These are phyloP conservation scores for Lepeophtheirus nordmannii DNA, from an alignment of 2,888 invertebrate species.

Conservation along the genomic window DNA sequence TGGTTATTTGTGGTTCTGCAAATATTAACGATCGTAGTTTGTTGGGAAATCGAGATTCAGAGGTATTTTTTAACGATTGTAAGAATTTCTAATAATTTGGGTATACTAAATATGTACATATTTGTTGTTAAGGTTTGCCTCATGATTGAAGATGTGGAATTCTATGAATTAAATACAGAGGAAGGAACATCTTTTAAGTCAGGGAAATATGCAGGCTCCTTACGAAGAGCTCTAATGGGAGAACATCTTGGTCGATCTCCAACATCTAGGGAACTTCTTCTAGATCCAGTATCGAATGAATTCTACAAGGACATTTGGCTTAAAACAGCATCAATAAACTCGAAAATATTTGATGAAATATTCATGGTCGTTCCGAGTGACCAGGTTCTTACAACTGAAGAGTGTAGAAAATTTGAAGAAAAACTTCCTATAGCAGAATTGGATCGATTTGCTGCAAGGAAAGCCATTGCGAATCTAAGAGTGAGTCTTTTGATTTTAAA, in stretches of 20 bases:
- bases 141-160: slow-evolving; percentile 52
- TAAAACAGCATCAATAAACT: slow-evolving; percentile 60
- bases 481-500: not conserved
- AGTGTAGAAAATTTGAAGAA: slow-evolving; percentile 12
- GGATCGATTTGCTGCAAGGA: slow-evolving; percentile 6
- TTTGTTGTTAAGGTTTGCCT: not conserved
- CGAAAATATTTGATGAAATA: slow-evolving; percentile 70
- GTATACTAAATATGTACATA: slow-evolving; percentile 36
- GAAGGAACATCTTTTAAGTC: slow-evolving; percentile 61
- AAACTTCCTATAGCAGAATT: slow-evolving; percentile 8
- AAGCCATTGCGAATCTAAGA: not conserved
- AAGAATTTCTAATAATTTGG: slow-evolving; percentile 69
- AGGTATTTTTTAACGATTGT: slow-evolving; percentile 45
- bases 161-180: slow-evolving; percentile 57
- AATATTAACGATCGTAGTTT: slow-evolving; percentile 94
- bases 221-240: slow-evolving; percentile 67
- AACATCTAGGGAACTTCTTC: slow-evolving; percentile 39
- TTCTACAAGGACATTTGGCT: slow-evolving; percentile 79
- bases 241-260: slow-evolving; percentile 70
- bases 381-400: not conserved
- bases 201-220: slow-evolving; percentile 68
- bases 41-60: slow-evolving; percentile 84
- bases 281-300: slow-evolving; percentile 59
- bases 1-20: slow-evolving; percentile 86
- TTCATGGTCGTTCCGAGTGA: slow-evolving; percentile 9